phyloP scores from a whole-genome alignment of 2,888 invertebrate genomes.

The Platycheirus rosarum region DNA sequence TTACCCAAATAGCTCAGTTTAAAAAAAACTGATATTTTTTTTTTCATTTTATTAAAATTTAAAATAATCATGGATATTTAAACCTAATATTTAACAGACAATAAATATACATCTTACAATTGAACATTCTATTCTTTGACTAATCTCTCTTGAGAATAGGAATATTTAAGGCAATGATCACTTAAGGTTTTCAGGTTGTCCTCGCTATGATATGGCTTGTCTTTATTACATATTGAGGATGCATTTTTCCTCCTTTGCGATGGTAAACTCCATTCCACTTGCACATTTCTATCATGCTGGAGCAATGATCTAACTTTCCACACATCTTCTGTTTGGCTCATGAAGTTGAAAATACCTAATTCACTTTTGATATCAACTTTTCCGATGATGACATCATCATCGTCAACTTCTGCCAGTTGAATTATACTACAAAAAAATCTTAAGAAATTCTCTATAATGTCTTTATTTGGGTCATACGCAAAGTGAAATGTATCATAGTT shows the following conservation, averaged over 20 bases:
- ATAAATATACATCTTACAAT: too few relatives aligned
- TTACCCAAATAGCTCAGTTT: too few relatives aligned
- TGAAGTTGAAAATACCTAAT: constrained; percentile 37
- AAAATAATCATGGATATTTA: too few relatives aligned
- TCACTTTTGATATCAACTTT: neutral
- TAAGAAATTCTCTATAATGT: constrained; percentile 80
- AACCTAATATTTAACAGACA: too few relatives aligned
- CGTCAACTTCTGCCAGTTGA: constrained; percentile 34
- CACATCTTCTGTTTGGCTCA: constrained; percentile 44
- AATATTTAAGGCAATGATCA: constrained; percentile 69
- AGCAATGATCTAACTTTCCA: constrained; percentile 28
- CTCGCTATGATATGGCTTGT: constrained; percentile 65
- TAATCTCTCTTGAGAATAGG: constrained; percentile 66
- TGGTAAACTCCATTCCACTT: constrained; percentile 39
- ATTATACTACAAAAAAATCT: constrained; percentile 77
- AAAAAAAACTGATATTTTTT: too few relatives aligned
- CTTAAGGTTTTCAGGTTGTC: constrained; percentile 59
- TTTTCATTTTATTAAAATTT: too few relatives aligned
- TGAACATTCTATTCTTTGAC: constrained; percentile 53
- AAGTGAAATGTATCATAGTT: constrained; percentile 79
- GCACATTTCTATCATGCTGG: constrained; percentile 1
- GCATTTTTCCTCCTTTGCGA: constrained; percentile 9
- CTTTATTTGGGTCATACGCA: constrained; percentile 78
- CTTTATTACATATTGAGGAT: constrained; percentile 26
- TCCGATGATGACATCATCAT: neutral